Conservation (phyloP, 2,888 invertebrate genomes). For the Stenolophus ochropezus region DNA sequence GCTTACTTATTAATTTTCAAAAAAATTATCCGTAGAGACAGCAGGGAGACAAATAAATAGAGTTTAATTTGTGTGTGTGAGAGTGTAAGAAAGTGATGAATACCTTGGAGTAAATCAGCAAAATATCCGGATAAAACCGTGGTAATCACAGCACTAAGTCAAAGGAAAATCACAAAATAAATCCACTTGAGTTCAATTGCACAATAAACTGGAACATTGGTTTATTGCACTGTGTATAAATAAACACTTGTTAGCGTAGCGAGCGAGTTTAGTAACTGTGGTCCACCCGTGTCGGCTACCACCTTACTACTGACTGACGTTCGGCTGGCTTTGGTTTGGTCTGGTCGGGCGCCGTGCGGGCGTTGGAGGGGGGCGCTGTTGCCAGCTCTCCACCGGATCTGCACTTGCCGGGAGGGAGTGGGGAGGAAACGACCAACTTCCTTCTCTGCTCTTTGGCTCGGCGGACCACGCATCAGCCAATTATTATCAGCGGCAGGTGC, state of each 20-base stretch:
- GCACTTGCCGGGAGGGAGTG: constrained; percentile 46
- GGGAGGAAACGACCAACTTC: constrained; percentile 51
- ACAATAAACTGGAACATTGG: constrained; percentile 50
- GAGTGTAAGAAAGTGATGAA: not conserved
- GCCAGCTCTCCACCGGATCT: constrained; percentile 52
- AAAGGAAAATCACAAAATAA: constrained; percentile 32
- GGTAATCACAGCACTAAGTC: constrained; percentile 51
- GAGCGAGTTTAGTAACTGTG: constrained; percentile 58
- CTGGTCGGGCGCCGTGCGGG: constrained; percentile 50
- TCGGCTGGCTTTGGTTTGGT: constrained; percentile 46
- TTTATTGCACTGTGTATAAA: constrained; percentile 52
- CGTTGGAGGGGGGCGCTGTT: constrained; percentile 50
- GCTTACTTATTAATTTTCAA: too few relatives aligned
- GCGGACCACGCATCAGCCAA: constrained; percentile 37
- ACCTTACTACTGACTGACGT: constrained; percentile 59
- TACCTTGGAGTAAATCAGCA: constrained; percentile 44
- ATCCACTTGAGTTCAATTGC: constrained; percentile 35
- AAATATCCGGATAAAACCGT: constrained; percentile 34
- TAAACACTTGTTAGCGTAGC: constrained; percentile 35
- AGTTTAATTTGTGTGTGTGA: not conserved
- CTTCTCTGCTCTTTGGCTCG: constrained; percentile 35
- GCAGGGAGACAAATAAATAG: not conserved
- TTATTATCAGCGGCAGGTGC: constrained; percentile 54
- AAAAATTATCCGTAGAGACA: too few relatives aligned
- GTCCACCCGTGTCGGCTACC: constrained; percentile 47